Percentiles rank a stretch among this genome's conserved stretches.
These are phyloP conservation scores for Phyllotreta striolata DNA, from an alignment of 2,888 invertebrate genomes.

Conservation along the genomic window DNA sequence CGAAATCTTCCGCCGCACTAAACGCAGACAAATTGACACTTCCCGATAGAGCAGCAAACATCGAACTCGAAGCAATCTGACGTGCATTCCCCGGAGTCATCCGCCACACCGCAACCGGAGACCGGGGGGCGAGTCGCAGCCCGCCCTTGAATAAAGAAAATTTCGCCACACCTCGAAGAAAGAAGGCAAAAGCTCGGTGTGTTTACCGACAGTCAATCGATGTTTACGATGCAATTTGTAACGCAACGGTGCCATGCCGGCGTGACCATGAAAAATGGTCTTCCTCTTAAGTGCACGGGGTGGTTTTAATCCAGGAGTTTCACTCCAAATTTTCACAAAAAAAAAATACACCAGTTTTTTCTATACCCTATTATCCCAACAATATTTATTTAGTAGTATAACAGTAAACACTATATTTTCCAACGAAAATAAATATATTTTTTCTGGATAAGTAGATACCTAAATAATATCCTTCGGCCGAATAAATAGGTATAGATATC, in stretches of 20 bases:
- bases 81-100: constrained; percentile 25
- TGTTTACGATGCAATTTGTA: constrained; percentile 46
- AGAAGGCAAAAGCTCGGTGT: constrained; percentile 1
- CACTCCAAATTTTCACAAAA: neutral
- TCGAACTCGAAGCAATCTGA: constrained; percentile 14
- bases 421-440: too few species aligned
- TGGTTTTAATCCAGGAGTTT: constrained; percentile 1
- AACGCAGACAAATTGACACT: neutral
- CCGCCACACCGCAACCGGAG: constrained; percentile 12
- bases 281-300: constrained; percentile 24
- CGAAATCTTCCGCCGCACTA: too few species aligned
- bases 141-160: constrained; percentile 18
- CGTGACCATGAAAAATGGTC: constrained; percentile 50
- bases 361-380: too few species aligned
- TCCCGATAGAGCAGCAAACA: constrained; percentile 5
- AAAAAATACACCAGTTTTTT: too few species aligned
- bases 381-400: too few species aligned
- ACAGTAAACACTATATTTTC: too few species aligned
- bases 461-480: too few species aligned
- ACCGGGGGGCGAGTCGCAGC: neutral
- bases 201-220: constrained; percentile 36
- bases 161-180: constrained; percentile 16
- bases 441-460: too few species aligned
- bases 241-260: constrained; percentile 47
- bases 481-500: too few species aligned